Evolutionary conservation across 1,140 invertebrate genomes (phyloP), one percentile per base, ranked within the genome.

Genomic region (Oreohelix idahoensis): DNA sequence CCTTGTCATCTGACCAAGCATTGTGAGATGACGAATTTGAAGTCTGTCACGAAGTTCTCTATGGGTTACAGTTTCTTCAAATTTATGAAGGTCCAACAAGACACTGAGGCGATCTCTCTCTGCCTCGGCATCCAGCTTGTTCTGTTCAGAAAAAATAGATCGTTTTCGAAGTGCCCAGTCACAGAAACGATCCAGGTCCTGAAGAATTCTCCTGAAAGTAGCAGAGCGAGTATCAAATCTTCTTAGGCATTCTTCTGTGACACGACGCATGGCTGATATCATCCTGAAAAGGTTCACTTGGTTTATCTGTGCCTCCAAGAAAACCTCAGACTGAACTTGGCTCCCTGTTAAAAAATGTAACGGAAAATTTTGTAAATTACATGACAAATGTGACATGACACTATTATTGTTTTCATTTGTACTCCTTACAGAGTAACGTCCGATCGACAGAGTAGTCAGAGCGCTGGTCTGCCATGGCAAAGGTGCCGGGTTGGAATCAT

Each of bases 31-130:
- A 58, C 83, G 87, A n/a, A 78, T 66, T 45, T 93, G 82, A 26
- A 93, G 92, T 39, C 83, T 73, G 20, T 93, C 87, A 15, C 88
- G 36, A 35, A 88, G 88, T 78, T 89, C 92, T 1, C 85, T 1
- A 20, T 69, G 36, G 15, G 93, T 92, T 38, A 85, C 85, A n/a
- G 79, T 79, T 75, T 89, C 86, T 83, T 93, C 89, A 32, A 84
- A 36, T 20, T 93, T 84, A 35, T 86, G 75, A 23, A 83, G 81
- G 74, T 94, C 94, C 53, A 94, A 91, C 75, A 87, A 83, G 29
- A 89, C 86, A 23, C 90, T 84, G 20, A 94, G 84, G 42, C 88
- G 53, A 8, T 93, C 87, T 74, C 93, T 93, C 69, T 92, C 89
- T 23, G 85, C 26, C 32, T 76, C 74, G 32, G 74, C 42, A 35